Percentiles rank a stretch among this genome's conserved stretches.
Evolutionary conservation across 2,113 vertebrate genomes (phyloP).

Genomic region (Guaruba guarouba): DNA sequence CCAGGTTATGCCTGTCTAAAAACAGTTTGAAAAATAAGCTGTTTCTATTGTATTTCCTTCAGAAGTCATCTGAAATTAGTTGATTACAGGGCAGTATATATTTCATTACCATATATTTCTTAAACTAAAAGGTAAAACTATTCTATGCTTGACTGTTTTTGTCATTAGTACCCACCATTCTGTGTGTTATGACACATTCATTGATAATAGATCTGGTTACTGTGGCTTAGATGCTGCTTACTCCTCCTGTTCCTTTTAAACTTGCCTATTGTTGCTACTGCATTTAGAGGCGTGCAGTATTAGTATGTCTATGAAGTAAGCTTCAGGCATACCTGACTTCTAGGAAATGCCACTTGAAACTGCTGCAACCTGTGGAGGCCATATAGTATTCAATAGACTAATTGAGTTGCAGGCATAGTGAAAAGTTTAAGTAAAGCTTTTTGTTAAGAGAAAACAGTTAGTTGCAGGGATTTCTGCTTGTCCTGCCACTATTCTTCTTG

Average conservation of each 20-base stretch:
- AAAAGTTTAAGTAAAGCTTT: neutral
- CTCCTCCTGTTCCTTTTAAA: neutral
- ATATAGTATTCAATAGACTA: neutral
- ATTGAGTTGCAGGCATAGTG: neutral
- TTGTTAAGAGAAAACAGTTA: neutral
- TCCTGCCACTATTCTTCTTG: neutral
- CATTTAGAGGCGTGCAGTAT: neutral
- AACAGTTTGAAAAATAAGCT: neutral
- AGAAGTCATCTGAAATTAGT: neutral
- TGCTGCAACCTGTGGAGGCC: neutral
- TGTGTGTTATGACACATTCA: neutral
- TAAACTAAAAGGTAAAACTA: neutral
- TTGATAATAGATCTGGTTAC: neutral
- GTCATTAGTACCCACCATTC: neutral
- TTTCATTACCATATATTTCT: neutral
- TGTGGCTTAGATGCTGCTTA: neutral
- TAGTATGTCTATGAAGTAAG: neutral
- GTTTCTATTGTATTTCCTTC: neutral
- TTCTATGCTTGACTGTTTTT: neutral
- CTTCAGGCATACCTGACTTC: neutral
- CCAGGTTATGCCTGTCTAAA: neutral
- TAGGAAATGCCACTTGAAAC: neutral
- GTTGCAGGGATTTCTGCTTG: neutral
- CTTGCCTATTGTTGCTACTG: neutral
- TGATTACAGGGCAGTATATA: neutral